Evolutionary conservation across 1,140 invertebrate genomes (phyloP).

Genomic region (Gryllus bimaculatus): DNA sequence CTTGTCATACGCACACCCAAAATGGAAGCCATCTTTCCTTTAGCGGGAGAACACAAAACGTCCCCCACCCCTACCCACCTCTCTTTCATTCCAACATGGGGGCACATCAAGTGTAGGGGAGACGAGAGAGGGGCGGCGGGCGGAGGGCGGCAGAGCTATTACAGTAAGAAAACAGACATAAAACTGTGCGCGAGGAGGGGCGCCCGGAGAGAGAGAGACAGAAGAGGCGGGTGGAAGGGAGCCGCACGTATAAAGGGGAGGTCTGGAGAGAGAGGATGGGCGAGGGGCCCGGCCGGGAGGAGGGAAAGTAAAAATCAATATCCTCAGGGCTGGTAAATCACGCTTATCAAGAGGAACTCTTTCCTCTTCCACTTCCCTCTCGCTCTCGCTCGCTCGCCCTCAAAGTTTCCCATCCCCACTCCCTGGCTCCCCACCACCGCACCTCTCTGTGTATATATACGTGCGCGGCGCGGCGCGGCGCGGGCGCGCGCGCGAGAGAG

Average conservation of each 20-base stretch:
- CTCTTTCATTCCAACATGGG: conserved; percentile 24
- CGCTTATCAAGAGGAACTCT: conserved; percentile 60
- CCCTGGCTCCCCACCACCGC: not conserved
- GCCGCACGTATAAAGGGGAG: not conserved
- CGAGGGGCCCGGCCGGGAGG: conserved; percentile 22
- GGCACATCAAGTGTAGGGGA: conserved; percentile 20
- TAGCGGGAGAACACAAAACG: not conserved
- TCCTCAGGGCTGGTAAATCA: conserved; percentile 60
- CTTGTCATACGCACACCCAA: conserved; percentile 3
- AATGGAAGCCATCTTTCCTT: conserved; percentile 4
- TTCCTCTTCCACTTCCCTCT: conserved; percentile 33
- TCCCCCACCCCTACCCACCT: not conserved
- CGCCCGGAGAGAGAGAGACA: conserved; percentile 30
- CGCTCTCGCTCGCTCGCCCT: not conserved
- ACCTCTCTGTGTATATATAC: not conserved
- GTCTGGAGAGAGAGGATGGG: conserved; percentile 29
- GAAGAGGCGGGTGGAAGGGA: not conserved
- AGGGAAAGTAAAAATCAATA: conserved; percentile 55
- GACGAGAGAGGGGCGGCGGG: not conserved
- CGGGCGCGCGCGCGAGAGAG: not conserved
- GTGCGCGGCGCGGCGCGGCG: too few relatives aligned
- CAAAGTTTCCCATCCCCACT: conserved; percentile 12
- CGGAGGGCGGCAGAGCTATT: conserved; percentile 31
- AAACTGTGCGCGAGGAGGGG: conserved; percentile 37
- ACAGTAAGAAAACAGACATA: conserved; percentile 41